A percentile compares a stretch with the other conserved stretches of the same genome.
phyloP scores from a whole-genome alignment of 1,140 invertebrate species.

The Hetaerina americana region DNA sequence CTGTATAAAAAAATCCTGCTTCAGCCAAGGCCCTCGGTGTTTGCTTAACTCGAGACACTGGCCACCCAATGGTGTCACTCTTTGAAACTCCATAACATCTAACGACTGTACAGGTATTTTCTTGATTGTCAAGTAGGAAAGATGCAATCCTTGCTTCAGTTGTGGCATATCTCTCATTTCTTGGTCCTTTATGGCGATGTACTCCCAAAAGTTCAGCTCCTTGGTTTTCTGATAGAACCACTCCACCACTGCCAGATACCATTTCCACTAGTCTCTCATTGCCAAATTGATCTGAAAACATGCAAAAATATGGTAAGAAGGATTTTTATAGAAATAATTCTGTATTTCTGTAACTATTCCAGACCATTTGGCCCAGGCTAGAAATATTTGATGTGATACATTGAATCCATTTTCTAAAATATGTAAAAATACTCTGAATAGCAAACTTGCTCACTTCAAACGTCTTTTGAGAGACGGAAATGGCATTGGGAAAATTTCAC shows the following conservation, averaged over 20 bases:
- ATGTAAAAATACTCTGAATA: no score
- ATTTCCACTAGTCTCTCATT: not conserved
- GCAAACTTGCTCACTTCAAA: no score
- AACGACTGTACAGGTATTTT: no score
- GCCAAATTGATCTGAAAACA: constrained; percentile 5
- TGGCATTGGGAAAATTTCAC: no score
- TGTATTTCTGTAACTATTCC: no score
- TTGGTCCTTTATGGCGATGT: constrained; percentile 42
- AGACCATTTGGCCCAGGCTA: no score
- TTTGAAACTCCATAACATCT: no score
- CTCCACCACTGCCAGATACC: not conserved
- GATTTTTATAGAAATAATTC: constrained; percentile 11
- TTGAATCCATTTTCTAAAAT: no score
- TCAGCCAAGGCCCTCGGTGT: constrained; percentile 49
- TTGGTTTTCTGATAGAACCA: constrained; percentile 24
- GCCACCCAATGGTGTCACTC: no score
- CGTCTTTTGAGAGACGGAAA: no score
- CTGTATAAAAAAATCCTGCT: constrained; percentile 66
- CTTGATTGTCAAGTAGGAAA: constrained; percentile 29
- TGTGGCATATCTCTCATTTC: constrained; percentile 43
- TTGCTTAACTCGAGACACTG: constrained; percentile 42
- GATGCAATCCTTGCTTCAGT: constrained; percentile 46
- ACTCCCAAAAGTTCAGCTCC: constrained; percentile 19
- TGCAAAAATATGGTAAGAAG: no score
- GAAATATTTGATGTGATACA: no score